Evolutionary conservation across 2,113 vertebrate species (phyloP), one percentile per base, ranked within the genome.

Genomic region (Dromaius novaehollandiae): DNA sequence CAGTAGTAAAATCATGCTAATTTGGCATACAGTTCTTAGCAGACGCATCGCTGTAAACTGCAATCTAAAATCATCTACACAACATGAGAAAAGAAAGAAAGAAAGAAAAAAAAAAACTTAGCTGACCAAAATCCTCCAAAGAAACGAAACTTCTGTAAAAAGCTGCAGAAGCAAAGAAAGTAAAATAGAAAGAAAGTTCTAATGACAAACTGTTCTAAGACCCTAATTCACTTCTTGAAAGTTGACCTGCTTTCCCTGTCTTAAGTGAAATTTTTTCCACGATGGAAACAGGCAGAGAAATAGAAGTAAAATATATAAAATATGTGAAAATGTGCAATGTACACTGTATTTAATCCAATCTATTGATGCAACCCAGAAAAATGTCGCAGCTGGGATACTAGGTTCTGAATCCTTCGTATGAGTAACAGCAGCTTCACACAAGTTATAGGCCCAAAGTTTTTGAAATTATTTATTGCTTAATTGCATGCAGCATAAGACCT

Each of bases 31-130:
- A 44, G 89, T 6, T 93, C 66, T 82, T 24, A 92, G 83, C 76
- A 95, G 94, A 94, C 56, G 51, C 70, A 69, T 95, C 83, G 90
- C 70, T 83, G 69, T 88, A 92, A 95, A 93, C 75, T 92, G 65
- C 70, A 85, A 61, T 40, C 75, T 74, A 68, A 82, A 94, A 79
- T 55, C 2, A 74, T 25, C 78, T 53, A 50, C 8, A 11, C 7
- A 3, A 46, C 24, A 93, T 76, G 78, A 94, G 92, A 46, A 77
- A 1, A 94, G 92, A 46, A 77, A 1, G 38, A 38, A 38, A n/a
- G n/a, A 38, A 38, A 38, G 38, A 93, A 73, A 86, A 85, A 46
- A 46, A 46, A 77, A 1, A 88, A 66, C 66, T 66, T 56, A 48
- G 48, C 53, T 82, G 50, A 85, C 40, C 30, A 65, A 89, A 89